A percentile compares a stretch with the other conserved stretches of the same genome.
Evolutionary conservation across 2,888 invertebrate species (phyloP).

Genomic region (Heliconius erato): DNA sequence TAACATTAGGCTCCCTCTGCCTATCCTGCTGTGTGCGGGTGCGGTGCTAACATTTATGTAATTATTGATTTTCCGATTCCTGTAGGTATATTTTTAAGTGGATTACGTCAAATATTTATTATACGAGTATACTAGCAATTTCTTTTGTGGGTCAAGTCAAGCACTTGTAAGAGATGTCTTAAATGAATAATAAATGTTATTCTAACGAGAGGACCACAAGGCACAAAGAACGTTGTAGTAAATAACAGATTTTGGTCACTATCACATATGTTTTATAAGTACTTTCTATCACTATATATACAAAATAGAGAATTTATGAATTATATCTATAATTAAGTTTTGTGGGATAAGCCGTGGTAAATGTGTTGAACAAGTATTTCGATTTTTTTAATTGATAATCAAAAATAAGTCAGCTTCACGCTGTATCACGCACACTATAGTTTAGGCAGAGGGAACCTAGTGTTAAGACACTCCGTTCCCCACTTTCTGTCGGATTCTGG

Average conservation of each 20-base stretch:
- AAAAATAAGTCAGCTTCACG: too few species aligned
- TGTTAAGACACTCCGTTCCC: too few species aligned
- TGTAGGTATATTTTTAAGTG: neutral
- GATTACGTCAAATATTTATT: neutral
- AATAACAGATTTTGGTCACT: neutral
- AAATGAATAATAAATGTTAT: slow-evolving; percentile 14
- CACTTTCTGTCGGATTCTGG: too few species aligned
- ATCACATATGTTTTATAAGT: neutral
- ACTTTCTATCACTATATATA: neutral
- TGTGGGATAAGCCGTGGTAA: too few species aligned
- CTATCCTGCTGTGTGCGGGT: too few species aligned
- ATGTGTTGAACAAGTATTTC: too few species aligned
- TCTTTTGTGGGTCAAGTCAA: neutral
- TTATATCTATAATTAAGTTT: neutral
- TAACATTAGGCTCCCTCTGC: too few species aligned
- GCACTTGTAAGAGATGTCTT: neutral
- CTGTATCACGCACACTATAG: too few species aligned
- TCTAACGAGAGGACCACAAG: neutral
- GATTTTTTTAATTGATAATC: too few species aligned
- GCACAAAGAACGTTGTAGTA: neutral
- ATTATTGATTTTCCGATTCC: neutral
- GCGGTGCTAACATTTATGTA: too few species aligned
- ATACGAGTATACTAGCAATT: neutral
- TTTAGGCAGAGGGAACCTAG: too few species aligned
- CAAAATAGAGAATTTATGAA: neutral